phyloP scores from a whole-genome alignment of 2,797 vertebrate species.

The Enteromius mattozi region DNA sequence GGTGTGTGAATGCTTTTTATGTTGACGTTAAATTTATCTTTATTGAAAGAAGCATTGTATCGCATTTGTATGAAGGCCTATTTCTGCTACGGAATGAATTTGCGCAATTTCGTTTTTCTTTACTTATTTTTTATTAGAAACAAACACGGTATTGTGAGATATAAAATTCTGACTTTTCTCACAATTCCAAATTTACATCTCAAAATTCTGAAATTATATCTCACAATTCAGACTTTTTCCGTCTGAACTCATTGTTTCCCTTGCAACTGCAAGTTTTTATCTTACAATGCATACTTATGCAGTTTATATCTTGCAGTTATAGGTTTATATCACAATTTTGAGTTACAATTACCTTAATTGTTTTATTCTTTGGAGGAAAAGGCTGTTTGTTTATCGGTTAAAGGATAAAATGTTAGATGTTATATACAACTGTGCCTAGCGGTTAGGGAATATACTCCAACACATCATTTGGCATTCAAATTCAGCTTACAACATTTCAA shows the following conservation, averaged over 20 bases:
- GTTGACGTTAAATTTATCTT: background rate
- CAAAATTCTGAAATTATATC: background rate
- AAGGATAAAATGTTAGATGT: background rate
- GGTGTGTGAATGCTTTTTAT: background rate
- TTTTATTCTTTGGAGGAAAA: background rate
- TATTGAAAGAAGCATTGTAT: background rate
- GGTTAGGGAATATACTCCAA: no score
- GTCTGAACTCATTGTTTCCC: background rate
- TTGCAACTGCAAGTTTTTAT: background rate
- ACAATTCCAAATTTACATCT: background rate
- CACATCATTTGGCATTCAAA: background rate
- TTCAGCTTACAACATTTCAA: background rate
- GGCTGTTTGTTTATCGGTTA: background rate
- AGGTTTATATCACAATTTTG: background rate
- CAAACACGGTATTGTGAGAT: background rate
- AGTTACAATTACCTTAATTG: background rate
- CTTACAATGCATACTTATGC: background rate
- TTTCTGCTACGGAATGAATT: background rate
- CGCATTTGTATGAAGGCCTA: background rate
- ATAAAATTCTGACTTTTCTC: background rate
- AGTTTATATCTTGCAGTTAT: background rate
- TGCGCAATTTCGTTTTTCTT: background rate
- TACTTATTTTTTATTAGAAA: background rate
- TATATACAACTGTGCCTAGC: background rate
- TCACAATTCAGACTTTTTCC: background rate